These are phyloP conservation scores for Actinemys pallida DNA, from an alignment of 2,113 vertebrate species.

Conservation along the genomic window DNA sequence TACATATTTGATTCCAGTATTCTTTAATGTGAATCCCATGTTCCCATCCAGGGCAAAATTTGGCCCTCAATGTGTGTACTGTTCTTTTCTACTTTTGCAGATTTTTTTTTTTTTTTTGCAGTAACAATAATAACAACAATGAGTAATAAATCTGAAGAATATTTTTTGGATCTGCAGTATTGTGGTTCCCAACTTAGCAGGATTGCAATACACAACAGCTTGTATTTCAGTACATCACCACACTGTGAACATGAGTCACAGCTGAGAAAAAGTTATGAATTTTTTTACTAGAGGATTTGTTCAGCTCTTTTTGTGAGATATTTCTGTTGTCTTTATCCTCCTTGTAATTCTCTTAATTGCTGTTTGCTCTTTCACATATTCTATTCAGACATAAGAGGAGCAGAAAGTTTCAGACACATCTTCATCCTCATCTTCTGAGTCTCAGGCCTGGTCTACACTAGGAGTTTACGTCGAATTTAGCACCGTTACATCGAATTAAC, in stretches of 20 bases:
- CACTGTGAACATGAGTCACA: constrained; percentile 18
- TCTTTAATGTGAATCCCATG: background rate
- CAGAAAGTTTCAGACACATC: background rate
- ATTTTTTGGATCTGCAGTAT: constrained; percentile 10
- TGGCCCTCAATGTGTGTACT: background rate
- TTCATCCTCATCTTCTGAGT: background rate
- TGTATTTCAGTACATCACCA: constrained; percentile 15
- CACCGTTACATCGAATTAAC: too few relatives aligned
- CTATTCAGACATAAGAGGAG: background rate
- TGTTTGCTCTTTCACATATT: background rate
- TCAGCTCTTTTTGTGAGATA: background rate
- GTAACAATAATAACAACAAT: background rate
- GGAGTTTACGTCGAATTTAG: too few relatives aligned
- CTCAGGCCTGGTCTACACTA: background rate
- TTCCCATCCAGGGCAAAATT: background rate
- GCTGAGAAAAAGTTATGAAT: background rate
- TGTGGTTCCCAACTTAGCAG: background rate
- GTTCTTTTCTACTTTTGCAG: background rate
- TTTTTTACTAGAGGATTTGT: background rate
- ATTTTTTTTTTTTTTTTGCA: background rate
- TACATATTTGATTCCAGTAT: background rate
- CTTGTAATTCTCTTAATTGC: background rate
- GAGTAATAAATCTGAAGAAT: background rate
- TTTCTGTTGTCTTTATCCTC: background rate
- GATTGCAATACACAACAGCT: constrained; percentile 40